Conservation (phyloP, 1,140 invertebrate genomes). For the Meloidogyne floridensis region DNA sequence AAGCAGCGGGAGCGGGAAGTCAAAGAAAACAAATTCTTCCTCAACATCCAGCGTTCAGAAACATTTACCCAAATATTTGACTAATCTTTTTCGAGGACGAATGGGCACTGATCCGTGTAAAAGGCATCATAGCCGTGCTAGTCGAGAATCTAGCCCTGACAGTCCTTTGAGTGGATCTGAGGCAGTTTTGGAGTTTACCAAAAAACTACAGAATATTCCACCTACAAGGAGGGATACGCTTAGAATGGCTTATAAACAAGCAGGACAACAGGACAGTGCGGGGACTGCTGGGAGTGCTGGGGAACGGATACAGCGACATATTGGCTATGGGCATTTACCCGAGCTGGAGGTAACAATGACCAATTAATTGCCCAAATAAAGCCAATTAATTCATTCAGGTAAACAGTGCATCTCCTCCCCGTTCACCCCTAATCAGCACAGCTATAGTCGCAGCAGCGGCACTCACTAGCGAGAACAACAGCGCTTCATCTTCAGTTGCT, state of each 20-base stretch:
- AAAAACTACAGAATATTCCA: conserved; percentile 65
- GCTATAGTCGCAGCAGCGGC: conserved; percentile 13
- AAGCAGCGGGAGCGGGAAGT: conserved; percentile 59
- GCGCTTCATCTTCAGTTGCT: conserved; percentile 12
- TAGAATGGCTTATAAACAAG: conserved; percentile 54
- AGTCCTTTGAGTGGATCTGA: conserved; percentile 62
- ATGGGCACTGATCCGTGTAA: conserved; percentile 66
- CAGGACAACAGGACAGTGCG: conserved; percentile 62
- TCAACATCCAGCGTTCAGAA: conserved; percentile 60
- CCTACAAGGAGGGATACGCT: conserved; percentile 61
- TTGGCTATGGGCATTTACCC: conserved; percentile 60
- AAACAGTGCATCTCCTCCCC: conserved; percentile 62
- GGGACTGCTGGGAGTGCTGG: conserved; percentile 11
- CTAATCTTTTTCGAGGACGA: conserved; percentile 60
- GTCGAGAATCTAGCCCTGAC: conserved; percentile 61
- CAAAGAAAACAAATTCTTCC: conserved; percentile 61
- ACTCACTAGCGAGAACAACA: conserved; percentile 1
- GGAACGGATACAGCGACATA: conserved; percentile 13
- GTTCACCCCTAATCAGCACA: conserved; percentile 41
- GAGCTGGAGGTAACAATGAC: conserved; percentile 49
- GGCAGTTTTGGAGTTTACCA: conserved; percentile 64
- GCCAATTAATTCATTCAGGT: conserved; percentile 7
- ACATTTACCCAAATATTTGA: conserved; percentile 64
- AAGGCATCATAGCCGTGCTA: conserved; percentile 47
- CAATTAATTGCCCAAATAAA: too few species aligned